Percentiles rank a stretch among this genome's conserved stretches.
These are phyloP conservation scores for Perithous albicinctus DNA, from an alignment of 2,888 invertebrate species.

Conservation along the genomic window DNA sequence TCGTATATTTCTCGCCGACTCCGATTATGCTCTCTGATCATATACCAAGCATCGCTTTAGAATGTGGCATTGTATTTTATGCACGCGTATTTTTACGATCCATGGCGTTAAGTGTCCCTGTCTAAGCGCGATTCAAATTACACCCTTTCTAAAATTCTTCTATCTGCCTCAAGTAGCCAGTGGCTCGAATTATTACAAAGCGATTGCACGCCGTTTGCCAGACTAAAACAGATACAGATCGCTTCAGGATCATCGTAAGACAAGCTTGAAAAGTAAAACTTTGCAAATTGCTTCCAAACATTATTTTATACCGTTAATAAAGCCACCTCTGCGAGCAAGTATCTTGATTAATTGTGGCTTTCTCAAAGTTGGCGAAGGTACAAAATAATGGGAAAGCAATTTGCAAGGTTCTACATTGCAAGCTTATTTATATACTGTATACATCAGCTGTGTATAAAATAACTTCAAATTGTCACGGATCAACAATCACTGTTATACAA, in stretches of 20 bases:
- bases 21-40: slow-evolving; percentile 29
- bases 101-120: slow-evolving; percentile 28
- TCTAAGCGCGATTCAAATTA: slow-evolving; percentile 47
- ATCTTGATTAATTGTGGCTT: too few relatives aligned
- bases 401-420: too few relatives aligned
- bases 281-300: too few relatives aligned
- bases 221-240: not conserved
- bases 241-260: slow-evolving; percentile 1
- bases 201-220: not conserved
- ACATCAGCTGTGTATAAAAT: too few relatives aligned
- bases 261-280: too few relatives aligned
- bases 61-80: slow-evolving; percentile 9
- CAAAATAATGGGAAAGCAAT: too few relatives aligned
- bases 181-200: not conserved
- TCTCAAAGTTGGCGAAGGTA: too few relatives aligned
- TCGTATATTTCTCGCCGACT: slow-evolving; percentile 41
- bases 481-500: too few relatives aligned
- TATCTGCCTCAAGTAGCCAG: not conserved
- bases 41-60: not conserved
- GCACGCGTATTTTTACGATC: slow-evolving; percentile 36
- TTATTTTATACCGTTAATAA: too few relatives aligned
- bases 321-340: too few relatives aligned
- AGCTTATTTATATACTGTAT: too few relatives aligned
- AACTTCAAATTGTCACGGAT: too few relatives aligned
- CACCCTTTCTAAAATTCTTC: slow-evolving; percentile 32